phyloP scores from a whole-genome alignment of 2,888 invertebrate genomes.

The Boloria selene region DNA sequence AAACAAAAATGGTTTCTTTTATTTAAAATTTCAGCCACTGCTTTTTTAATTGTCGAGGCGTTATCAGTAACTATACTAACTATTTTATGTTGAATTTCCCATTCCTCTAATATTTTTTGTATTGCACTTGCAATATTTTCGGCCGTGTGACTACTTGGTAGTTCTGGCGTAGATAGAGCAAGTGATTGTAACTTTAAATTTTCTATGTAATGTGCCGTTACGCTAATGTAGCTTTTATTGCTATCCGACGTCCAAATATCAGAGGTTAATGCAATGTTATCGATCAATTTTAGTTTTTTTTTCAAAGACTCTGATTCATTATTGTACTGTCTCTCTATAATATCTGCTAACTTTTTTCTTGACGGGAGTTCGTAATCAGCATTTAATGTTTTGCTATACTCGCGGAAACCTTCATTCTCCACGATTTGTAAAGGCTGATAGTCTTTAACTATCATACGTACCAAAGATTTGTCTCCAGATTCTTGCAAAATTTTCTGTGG shows the following conservation, averaged over 20 bases:
- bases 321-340: background rate
- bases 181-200: background rate
- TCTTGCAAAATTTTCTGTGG: background rate
- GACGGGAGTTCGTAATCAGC: background rate
- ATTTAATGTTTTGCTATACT: background rate
- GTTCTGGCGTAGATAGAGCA: background rate
- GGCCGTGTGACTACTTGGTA: background rate
- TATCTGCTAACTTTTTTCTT: background rate
- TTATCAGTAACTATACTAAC: constrained; percentile 36
- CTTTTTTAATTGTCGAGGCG: constrained; percentile 44
- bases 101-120: background rate
- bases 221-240: background rate
- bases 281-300: background rate
- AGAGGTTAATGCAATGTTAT: background rate
- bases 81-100: background rate
- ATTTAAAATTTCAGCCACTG: constrained; percentile 38
- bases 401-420: background rate
- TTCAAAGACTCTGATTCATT: too few species aligned
- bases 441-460: background rate
- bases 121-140: background rate
- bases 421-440: constrained; percentile 1
- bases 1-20: constrained; percentile 43
- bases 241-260: background rate
- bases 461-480: background rate
- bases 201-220: background rate